Base-by-base conservation (phyloP, 2,797 vertebrate species). In the Ctenopoma multispine region DNA sequence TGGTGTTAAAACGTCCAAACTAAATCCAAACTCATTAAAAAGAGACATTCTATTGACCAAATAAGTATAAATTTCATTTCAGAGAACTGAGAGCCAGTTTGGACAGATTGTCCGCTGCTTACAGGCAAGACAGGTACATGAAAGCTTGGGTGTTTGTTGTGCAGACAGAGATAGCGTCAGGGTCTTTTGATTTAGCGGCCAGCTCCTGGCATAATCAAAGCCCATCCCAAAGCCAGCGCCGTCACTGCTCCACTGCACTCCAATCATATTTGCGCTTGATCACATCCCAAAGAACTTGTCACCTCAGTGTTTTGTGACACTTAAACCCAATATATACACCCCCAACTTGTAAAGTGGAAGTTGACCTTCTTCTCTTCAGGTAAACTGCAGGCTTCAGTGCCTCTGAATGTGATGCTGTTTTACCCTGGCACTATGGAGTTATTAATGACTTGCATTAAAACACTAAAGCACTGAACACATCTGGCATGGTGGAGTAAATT, bases 251-350 rank as follows among this genome's bases (percentile, higher is more conserved):
- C 78, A 76, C 85, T 87, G 88, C 91, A 88, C 91, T 83, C 90
- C 87, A 85, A 91, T 91, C 90, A 90, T 87, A 92, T 92, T 89
- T 88, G 75, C 48, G 77, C 80, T 88, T 88, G 90, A 91, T 91
- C 87, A 88, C 91, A 79, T 91, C 84, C 89, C 86, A 83, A 88
- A 86, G 86, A 90, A 86, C 80, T 90, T 88, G 90, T 93, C 90
- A 87, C 88, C 82, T 77, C 76, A 47, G 75, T 85, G 89, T 81
- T 90, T 86, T 86, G 84, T 87, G 88, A 87, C 80, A 89, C 85
- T 90, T 91, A 87, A 85, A 89, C 77, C 72, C 88, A 81, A 87
- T 87, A 82, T 85, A 82, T 81, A 88, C 72, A 66, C 69, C 69
- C 63, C 50, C 13, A 46, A 73, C 83, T 79, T 83, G 77, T 87